Evolutionary conservation across 2,888 invertebrate genomes (phyloP).

Genomic region (Caenorhabditis sp.): DNA sequence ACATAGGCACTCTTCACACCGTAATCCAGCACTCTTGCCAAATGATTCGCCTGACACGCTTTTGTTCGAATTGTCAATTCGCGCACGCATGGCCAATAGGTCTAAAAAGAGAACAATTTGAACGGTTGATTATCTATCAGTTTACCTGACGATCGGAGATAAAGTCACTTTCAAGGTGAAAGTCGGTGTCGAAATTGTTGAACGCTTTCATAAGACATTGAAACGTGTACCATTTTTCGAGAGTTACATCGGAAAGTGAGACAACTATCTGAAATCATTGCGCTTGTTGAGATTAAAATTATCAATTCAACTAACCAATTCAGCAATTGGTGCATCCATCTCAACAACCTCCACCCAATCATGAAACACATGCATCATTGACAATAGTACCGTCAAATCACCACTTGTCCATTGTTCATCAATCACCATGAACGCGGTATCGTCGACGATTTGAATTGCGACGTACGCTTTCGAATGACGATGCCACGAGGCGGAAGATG

Average conservation of each 20-base stretch:
- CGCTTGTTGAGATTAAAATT: too few species aligned
- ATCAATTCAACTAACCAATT: conserved; percentile 62
- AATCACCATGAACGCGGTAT: conserved; percentile 44
- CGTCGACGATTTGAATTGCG: conserved; percentile 35
- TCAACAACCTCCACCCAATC: conserved; percentile 48
- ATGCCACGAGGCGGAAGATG: conserved; percentile 4
- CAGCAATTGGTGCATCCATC: conserved; percentile 67
- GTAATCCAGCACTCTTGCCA: conserved; percentile 67
- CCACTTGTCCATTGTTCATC: conserved; percentile 59
- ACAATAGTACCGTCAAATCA: conserved; percentile 57
- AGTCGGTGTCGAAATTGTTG: conserved; percentile 42
- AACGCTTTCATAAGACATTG: conserved; percentile 67
- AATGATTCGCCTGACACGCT: conserved; percentile 55
- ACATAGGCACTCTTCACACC: conserved; percentile 64
- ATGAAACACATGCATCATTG: conserved; percentile 57
- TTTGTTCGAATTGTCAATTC: conserved; percentile 61
- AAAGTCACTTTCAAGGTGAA: conserved; percentile 25
- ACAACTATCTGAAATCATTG: conserved; percentile 61
- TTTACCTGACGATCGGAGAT: conserved; percentile 29
- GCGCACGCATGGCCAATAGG: conserved; percentile 65
- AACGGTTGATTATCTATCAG: too few species aligned
- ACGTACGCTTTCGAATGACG: conserved; percentile 37
- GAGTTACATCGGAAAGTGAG: conserved; percentile 59
- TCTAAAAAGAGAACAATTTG: too few species aligned
- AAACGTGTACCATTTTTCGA: conserved; percentile 68